A percentile compares a stretch with the other conserved stretches of the same genome.
Conservation (phyloP, 1,140 invertebrate species). For the Phortica variegata region DNA sequence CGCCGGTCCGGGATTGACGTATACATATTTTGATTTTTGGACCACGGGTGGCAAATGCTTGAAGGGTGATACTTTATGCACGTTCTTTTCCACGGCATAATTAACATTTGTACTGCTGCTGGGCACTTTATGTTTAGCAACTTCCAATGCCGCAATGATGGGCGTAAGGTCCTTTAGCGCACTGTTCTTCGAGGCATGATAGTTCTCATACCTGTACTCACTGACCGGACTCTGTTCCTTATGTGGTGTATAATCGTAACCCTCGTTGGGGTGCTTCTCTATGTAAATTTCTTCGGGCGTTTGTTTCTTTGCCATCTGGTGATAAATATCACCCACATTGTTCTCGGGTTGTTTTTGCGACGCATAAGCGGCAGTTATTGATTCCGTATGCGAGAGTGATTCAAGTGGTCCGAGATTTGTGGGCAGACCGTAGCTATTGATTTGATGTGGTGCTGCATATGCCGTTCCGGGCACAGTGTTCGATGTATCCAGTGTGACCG, state of each 20-base stretch:
- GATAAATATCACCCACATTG: slow-evolving; percentile 43
- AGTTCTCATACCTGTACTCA: slow-evolving; percentile 40
- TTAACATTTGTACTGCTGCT: slow-evolving; percentile 19
- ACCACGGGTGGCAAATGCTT: slow-evolving; percentile 44
- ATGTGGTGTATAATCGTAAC: slow-evolving; percentile 41
- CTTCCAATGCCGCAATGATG: slow-evolving; percentile 50
- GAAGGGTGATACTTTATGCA: slow-evolving; percentile 38
- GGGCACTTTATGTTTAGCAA: slow-evolving; percentile 37
- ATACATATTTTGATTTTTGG: slow-evolving; percentile 46
- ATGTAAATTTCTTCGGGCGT: slow-evolving; percentile 43
- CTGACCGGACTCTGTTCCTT: slow-evolving; percentile 2
- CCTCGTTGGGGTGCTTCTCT: slow-evolving; percentile 50
- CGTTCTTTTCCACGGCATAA: slow-evolving; percentile 47
- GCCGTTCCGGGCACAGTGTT: slow-evolving; percentile 11
- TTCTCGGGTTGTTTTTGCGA: slow-evolving; percentile 7
- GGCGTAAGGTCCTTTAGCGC: slow-evolving; percentile 45
- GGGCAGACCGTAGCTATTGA: slow-evolving; percentile 39
- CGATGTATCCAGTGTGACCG: slow-evolving; percentile 35
- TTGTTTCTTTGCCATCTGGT: slow-evolving; percentile 43
- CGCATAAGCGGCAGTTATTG: slow-evolving; percentile 48
- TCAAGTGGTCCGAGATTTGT: slow-evolving; percentile 46
- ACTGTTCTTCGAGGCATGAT: slow-evolving; percentile 39
- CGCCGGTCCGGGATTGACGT: slow-evolving; percentile 26
- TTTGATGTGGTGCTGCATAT: slow-evolving; percentile 34
- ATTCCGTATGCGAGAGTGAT: slow-evolving; percentile 50